phyloP scores from a whole-genome alignment of 2,113 vertebrate species.

The Sterrhoptilus dennistouni region DNA sequence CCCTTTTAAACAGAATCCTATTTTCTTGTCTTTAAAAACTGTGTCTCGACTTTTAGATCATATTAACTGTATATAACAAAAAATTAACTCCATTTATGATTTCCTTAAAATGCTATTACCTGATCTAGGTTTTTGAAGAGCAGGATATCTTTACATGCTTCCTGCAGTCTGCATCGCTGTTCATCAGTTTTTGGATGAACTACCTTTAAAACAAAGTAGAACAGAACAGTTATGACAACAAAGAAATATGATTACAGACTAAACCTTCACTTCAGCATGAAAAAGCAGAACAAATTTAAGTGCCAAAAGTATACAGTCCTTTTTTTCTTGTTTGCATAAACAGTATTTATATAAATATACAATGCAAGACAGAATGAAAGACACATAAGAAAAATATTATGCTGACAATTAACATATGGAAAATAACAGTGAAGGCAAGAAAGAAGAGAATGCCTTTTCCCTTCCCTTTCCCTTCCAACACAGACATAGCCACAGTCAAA shows the following conservation, averaged over 20 bases:
- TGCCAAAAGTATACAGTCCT: neutral
- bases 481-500: neutral
- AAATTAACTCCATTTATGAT: neutral
- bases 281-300: neutral
- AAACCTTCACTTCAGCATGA: neutral
- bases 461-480: neutral
- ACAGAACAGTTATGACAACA: neutral
- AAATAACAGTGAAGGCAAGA: neutral
- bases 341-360: neutral
- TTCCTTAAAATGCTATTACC: slow-evolving; percentile 72
- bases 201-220: slow-evolving; percentile 73
- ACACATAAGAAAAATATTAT: neutral
- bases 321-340: neutral
- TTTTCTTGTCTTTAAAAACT: neutral
- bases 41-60: neutral
- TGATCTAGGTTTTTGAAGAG: slow-evolving; percentile 98
- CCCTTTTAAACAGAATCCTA: neutral
- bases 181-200: slow-evolving; percentile 97
- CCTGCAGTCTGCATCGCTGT: slow-evolving; percentile 94
- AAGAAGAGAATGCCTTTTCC: neutral
- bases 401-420: neutral
- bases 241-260: neutral
- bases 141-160: slow-evolving; percentile 95
- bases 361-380: neutral
- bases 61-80: neutral